Evolutionary conservation across 2,113 vertebrate species (phyloP).

Genomic region (Zosterops pallidus): DNA sequence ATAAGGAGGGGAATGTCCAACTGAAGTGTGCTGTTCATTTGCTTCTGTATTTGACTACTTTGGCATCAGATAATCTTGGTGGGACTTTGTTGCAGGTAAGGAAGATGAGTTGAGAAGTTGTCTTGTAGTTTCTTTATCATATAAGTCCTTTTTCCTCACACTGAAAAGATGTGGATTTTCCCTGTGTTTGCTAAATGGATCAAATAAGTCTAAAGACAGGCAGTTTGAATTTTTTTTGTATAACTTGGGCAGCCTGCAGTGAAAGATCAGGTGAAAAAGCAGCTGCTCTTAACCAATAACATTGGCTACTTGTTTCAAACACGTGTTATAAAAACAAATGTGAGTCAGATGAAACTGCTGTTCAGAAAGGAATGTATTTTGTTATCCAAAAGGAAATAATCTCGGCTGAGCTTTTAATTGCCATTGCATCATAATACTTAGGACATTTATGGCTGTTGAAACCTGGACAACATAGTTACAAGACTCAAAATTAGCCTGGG

Average conservation of each 20-base stretch:
- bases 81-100: neutral
- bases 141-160: too few relatives aligned
- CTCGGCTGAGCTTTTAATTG: conserved; percentile 5
- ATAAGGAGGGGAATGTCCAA: neutral
- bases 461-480: neutral
- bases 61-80: neutral
- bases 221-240: neutral
- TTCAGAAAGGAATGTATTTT: conserved; percentile 3
- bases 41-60: neutral
- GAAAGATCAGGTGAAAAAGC: neutral
- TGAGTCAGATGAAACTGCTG: conserved; percentile 27
- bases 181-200: neutral
- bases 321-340: neutral
- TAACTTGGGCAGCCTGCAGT: neutral
- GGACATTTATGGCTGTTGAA: neutral
- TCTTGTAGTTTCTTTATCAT: neutral
- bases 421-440: neutral
- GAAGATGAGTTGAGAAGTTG: neutral
- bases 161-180: neutral
- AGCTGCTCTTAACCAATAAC: neutral
- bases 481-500: neutral
- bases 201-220: neutral
- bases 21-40: neutral
- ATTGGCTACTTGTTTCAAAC: neutral
- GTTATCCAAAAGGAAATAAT: conserved; percentile 1